Percentiles rank a stretch among this genome's conserved stretches.
phyloP scores from a whole-genome alignment of 2,113 vertebrate genomes.

The Eulacestoma nigropectus region DNA sequence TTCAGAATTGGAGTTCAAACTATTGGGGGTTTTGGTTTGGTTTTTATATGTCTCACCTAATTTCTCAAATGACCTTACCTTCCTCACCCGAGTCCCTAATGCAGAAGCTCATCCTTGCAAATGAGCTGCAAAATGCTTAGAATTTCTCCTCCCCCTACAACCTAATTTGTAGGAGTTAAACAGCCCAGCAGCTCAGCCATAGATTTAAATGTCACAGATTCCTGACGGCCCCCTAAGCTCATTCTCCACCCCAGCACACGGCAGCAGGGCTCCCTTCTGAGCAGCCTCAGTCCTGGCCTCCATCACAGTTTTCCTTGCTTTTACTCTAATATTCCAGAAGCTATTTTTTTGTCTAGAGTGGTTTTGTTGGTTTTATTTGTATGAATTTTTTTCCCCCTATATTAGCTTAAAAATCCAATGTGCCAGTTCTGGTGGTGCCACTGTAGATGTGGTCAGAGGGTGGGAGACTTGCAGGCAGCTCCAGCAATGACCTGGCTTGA shows the following conservation, averaged over 20 bases:
- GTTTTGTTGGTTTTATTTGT: not conserved
- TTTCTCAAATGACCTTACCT: not conserved
- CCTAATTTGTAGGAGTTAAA: not conserved
- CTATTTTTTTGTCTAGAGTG: not conserved
- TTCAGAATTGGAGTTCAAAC: not conserved
- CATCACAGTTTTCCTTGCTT: not conserved
- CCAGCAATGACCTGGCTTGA: not conserved
- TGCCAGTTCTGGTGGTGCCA: not conserved
- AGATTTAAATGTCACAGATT: not conserved
- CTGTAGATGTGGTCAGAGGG: not conserved
- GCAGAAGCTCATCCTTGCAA: not conserved
- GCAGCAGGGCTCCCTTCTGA: not conserved
- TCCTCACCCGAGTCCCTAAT: not conserved
- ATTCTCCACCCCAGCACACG: not conserved
- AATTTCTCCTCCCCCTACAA: not conserved
- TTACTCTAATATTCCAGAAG: not conserved
- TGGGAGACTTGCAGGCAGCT: not conserved
- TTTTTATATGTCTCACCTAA: not conserved
- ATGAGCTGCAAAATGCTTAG: not conserved
- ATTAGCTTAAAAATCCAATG: not conserved
- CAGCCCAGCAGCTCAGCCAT: not conserved
- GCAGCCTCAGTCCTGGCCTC: not conserved
- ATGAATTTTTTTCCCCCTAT: rapidly evolving
- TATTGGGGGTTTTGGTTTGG: not conserved
- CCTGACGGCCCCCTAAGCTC: not conserved